Conservation (phyloP, 2,797 vertebrate species). For the Apogon talboti region DNA sequence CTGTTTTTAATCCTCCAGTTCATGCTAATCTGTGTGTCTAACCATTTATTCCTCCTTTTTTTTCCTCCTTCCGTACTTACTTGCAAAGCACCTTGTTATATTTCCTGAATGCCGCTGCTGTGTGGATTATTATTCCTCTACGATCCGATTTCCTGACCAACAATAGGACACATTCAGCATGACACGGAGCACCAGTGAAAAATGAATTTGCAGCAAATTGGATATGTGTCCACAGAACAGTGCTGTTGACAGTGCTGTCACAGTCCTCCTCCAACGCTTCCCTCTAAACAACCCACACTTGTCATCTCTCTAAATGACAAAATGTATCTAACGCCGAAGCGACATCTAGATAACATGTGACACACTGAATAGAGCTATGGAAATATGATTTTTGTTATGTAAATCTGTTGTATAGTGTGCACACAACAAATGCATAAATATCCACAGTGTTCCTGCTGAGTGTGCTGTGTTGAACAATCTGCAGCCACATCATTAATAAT, state of each 20-base stretch:
- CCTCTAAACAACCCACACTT: conserved; percentile 42
- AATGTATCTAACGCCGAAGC: conserved; percentile 49
- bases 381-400: conserved; percentile 47
- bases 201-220: conserved; percentile 50
- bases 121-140: conserved; percentile 31
- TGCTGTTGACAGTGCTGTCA: conserved; percentile 54
- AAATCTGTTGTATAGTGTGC: conserved; percentile 11
- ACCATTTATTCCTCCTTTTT: not conserved
- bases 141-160: conserved; percentile 57
- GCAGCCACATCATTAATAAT: conserved; percentile 48
- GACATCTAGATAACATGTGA: conserved; percentile 53
- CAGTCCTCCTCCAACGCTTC: conserved; percentile 34
- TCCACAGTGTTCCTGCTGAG: conserved; percentile 20
- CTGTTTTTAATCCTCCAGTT: conserved; percentile 1
- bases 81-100: conserved; percentile 13
- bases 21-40: not conserved
- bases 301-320: conserved; percentile 45
- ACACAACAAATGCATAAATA: not conserved
- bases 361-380: conserved; percentile 46
- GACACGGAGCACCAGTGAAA: conserved; percentile 34
- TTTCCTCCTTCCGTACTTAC: not conserved
- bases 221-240: conserved; percentile 47
- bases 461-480: conserved; percentile 17
- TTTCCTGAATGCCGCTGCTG: conserved; percentile 19
- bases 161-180: conserved; percentile 44